Base-by-base conservation (phyloP, 2,888 invertebrate species). In the Autographa pulchrina region DNA sequence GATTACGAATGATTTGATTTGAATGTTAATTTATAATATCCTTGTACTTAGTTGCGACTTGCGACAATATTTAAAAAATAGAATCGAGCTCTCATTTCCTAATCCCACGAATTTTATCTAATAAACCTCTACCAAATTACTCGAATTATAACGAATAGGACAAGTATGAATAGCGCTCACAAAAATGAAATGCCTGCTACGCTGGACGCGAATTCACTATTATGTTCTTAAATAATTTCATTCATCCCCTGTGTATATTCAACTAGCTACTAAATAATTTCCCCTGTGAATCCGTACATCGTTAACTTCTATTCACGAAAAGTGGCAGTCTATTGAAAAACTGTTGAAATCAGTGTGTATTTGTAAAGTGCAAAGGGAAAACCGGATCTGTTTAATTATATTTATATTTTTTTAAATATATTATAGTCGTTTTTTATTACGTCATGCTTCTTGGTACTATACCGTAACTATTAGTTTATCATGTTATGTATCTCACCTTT, bases 271-370 rank as follows among this genome's bases (percentile, higher is more conserved):
- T 86, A 67, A 54, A 89, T 92, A 92, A 92, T 93, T 91, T 92
- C 91, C 91, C 90, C 75, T 74, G 88, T 85, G 90, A 90, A 90
- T 92, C 84, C 89, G 69, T 89, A 89, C 91, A 84, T 94, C 93
- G 92, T 94, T 94, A 93, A 85, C 88, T 84, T 85, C 90, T 88
- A 93, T 94, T 94, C 94, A 94, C 86, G 85, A 84, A 75, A 89
- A 90, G 88, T 88, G 87, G 83, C 81, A 88, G 63, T 20, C 70
- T 72, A 79, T 82, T 85, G 79, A 80, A 85, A 79, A 72, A 75
- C 75, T 75, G 67, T 82, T 78, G 65, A 74, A 81, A 78, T 73
- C 65, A 59, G 54, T 35, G 31, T 71, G 54, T 62, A 48, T 78
- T 70, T 68, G 56, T 71, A 54, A 58, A 78, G 18, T 61, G 60